Base-by-base conservation (phyloP, 2,888 invertebrate genomes). In the Sesamia inferens region DNA sequence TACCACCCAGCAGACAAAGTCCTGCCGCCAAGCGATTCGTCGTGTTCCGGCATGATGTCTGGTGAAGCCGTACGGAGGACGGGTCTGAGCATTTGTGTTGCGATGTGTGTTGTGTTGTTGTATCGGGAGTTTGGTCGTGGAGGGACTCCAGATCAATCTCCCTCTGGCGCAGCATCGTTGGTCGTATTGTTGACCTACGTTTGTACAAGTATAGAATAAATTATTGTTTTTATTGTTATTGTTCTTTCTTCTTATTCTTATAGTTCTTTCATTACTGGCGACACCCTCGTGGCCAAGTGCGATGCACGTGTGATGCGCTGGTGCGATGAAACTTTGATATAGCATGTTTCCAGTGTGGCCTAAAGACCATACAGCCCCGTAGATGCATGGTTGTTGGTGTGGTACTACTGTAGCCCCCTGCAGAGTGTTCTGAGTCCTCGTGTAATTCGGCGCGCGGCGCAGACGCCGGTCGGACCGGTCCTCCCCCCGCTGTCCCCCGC, bases 401-500 rank as follows among this genome's bases (percentile, higher is more conserved):
- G n/a, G 44, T n/a, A n/a, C 68, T 84, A 76, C 84, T 84, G 68
- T 11, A 48, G 16, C 5, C 24, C 1, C 19, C 11, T 24, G 42
- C 55, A 16, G 47, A 19, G 14, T 58, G 68, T n/a, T 67, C 31
- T n/a, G 47, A 69, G 75, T 71, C 57, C 59, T 78, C 65, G 76
- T 79, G 78, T 87, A 83, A 83, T 87, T 83, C 73, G 86, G 86
- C 82, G 82, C 66, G 80, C 76, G 68, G 79, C 82, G 84, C 82
- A 81, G 71, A 75, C 80, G 82, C 84, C 84, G 87, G 86, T 85
- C 77, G 65, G 87, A 86, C 86, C 86, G 86, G 86, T 86, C 87
- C 68, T 48, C 76, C 76, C 47, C 70, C 61, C 73, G 73, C 76
- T 74, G 67, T 58, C 62, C n/a, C n/a, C n/a, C 72, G 58, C 62